These are phyloP conservation scores for Drosophila eugracilis DNA, from an alignment of 1,140 invertebrate species.

Conservation along the genomic window DNA sequence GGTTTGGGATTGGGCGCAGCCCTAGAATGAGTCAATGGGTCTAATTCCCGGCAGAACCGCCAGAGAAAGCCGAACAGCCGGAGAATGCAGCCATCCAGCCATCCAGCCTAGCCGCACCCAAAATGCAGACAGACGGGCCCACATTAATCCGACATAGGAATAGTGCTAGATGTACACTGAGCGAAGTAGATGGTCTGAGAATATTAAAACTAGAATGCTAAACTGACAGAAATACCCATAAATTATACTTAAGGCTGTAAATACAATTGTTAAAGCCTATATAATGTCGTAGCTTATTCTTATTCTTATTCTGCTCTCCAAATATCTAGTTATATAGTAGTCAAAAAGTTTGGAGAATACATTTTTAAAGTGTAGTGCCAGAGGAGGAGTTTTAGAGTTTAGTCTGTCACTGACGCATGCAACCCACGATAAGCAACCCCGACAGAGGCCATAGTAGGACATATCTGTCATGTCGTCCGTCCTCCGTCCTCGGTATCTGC, in stretches of 20 bases:
- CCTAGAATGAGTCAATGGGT: slow-evolving; percentile 51
- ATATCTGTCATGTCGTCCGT: slow-evolving; percentile 47
- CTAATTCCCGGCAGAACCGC: slow-evolving; percentile 39
- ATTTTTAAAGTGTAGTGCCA: not conserved
- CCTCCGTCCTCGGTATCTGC: slow-evolving; percentile 24
- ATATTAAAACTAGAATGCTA: too few species aligned
- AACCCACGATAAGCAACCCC: slow-evolving; percentile 60
- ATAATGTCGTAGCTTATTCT: not conserved
- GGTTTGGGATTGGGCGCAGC: slow-evolving; percentile 25
- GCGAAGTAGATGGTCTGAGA: too few species aligned
- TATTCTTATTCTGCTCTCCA: not conserved
- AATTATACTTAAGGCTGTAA: not conserved
- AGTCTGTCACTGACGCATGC: slow-evolving; percentile 40
- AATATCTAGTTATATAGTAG: too few species aligned
- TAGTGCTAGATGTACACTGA: slow-evolving; percentile 35
- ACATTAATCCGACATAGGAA: slow-evolving; percentile 55
- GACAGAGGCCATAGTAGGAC: slow-evolving; percentile 58
- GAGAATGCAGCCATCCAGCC: slow-evolving; percentile 29
- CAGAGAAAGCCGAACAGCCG: slow-evolving; percentile 37
- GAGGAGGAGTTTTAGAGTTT: slow-evolving; percentile 39
- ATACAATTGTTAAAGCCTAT: not conserved
- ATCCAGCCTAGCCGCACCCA: slow-evolving; percentile 47
- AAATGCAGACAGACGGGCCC: slow-evolving; percentile 51
- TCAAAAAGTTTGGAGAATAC: too few species aligned
- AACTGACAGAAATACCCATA: not conserved